Base-by-base conservation (phyloP, 2,888 invertebrate species). In the Andrena marginata region DNA sequence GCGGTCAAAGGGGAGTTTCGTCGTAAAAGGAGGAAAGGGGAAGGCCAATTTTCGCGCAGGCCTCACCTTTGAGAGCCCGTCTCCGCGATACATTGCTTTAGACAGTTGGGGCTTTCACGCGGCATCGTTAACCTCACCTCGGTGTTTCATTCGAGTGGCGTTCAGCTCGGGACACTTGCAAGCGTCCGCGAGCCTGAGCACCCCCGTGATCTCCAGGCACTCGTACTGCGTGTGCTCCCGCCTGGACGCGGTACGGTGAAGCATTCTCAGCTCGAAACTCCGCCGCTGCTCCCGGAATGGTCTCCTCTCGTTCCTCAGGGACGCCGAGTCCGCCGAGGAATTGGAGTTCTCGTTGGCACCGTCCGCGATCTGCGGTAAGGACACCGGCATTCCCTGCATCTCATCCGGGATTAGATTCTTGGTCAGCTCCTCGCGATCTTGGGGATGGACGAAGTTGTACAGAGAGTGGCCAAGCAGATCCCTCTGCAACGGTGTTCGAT, bases 381-480 rank as follows among this genome's bases (percentile, higher is more conserved):
- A 16, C 13, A 81, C 88, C 94, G 78, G 94, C 93, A 49, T 92
- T 74, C 92, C 92, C 0, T 91, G 94, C 84, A 94, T 93, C 92
- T 95, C 80, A 62, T 95, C 94, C 0, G 94, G 93, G 31, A 90
- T 94, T 48, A 98, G 94, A 88, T 96, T 96, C 68, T 96, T 95
- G 68, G 95, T 95, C 71, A 98, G 94, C 89, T 96, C 96, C 63
- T 96, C 96, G 89, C 97, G 97, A 94, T 99, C 97, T 91, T 97
- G 96, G n/a, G 96, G 95, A 94, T 97, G 97, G 59, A 97, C 96
- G 94, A 98, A 97, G 91, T 97, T 96, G 95, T 97, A 97, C 93
- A 99, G 94, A 89, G 96, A 97, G 94, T 97, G 96, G 20, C 97
- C 97, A 93, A 98, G 96, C 87, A 98, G 95, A 93, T 98, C 98